phyloP scores from a whole-genome alignment of 2,113 vertebrate species.

The Prinia subflava region DNA sequence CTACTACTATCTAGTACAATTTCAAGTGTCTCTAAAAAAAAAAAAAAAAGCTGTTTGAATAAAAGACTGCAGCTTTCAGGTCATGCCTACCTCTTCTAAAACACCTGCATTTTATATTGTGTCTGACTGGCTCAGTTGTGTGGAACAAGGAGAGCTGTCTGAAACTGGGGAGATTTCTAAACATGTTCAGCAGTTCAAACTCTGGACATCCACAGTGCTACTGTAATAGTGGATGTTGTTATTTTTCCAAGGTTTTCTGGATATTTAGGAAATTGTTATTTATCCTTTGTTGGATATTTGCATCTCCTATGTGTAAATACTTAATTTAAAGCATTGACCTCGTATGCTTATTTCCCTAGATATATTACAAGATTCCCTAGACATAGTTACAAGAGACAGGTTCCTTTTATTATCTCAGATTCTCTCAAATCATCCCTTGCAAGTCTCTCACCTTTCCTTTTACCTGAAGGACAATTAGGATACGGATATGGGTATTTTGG shows the following conservation, averaged over 20 bases:
- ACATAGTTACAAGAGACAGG: not conserved
- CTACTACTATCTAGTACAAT: not conserved
- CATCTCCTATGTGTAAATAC: not conserved
- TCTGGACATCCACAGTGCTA: not conserved
- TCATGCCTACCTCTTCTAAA: not conserved
- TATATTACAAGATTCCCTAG: not conserved
- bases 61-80: not conserved
- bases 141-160: not conserved
- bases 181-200: not conserved
- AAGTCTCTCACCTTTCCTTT: not conserved
- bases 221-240: not conserved
- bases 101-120: not conserved
- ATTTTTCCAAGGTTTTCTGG: not conserved
- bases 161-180: not conserved
- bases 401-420: not conserved
- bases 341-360: not conserved
- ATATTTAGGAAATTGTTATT: not conserved
- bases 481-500: not conserved
- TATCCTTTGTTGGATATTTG: not conserved
- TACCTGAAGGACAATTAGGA: not conserved
- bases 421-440: not conserved
- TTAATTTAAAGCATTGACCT: not conserved
- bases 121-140: not conserved
- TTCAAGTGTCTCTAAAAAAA: not conserved
- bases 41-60: not conserved